Conservation (phyloP, 2,797 vertebrate species). For the Gallinago stenura region DNA sequence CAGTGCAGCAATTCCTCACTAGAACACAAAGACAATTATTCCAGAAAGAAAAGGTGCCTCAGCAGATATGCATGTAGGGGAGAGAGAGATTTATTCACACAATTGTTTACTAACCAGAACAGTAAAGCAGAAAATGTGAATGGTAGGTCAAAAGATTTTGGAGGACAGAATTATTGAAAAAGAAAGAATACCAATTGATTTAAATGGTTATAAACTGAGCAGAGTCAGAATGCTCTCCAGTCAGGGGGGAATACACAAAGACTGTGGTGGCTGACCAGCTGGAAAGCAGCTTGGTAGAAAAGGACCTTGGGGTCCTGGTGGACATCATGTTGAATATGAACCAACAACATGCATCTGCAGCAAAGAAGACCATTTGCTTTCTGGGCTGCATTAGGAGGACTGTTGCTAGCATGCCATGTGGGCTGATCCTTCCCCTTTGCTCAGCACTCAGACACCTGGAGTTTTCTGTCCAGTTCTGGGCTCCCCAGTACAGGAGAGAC, state of each 20-base stretch:
- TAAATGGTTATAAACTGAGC: neutral
- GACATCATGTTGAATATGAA: neutral
- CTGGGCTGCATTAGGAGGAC: too few species aligned
- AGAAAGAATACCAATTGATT: neutral
- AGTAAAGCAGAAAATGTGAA: neutral
- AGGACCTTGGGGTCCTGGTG: neutral
- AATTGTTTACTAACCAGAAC: neutral
- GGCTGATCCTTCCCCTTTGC: neutral
- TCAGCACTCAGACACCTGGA: neutral
- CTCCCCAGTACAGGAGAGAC: neutral
- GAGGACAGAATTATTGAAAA: neutral
- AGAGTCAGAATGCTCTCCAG: neutral
- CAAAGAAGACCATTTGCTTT: neutral
- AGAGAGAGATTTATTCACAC: neutral
- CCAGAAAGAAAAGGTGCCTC: neutral
- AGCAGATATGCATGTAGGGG: neutral
- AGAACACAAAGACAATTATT: neutral
- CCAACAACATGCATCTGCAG: neutral
- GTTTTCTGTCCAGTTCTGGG: neutral
- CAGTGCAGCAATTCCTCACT: neutral
- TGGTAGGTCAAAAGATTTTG: neutral
- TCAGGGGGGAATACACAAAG: neutral
- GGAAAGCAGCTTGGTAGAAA: neutral
- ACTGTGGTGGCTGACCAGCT: neutral
- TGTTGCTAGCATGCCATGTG: neutral